Evolutionary conservation across 2,888 invertebrate species (phyloP), one percentile per base, ranked within the genome.

Genomic region (Bembecia ichneumoniformis): DNA sequence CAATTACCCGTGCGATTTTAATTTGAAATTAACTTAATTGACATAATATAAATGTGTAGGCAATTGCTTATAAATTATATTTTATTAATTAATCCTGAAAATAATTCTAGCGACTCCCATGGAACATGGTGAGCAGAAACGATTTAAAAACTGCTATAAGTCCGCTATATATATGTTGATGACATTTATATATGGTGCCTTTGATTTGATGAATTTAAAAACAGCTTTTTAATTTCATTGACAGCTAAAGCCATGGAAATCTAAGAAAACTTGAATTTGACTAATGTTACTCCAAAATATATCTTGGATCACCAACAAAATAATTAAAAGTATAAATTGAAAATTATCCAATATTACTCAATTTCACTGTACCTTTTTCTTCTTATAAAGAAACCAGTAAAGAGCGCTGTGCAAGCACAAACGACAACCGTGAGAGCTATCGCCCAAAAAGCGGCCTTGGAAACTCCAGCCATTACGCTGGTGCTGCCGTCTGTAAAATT

Each of bases 381-480:
- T n/a, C 78, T 61, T 14, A 86, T 51, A 45, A 83, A 68, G 50
- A 77, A 71, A 11, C 70, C 80, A 1, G 73, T 78, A 34, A 71
- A 71, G 3, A 71, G 55, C 2, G 77, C 77, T 0, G 70, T 74
- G 34, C 71, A 68, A 0, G 76, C 68, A 43, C 82, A 76, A 17
- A 79, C 58, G 10, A 72, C 58, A 3, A 73, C 67, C 7, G 82
- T 76, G 4, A 82, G 62, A 20, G 75, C 59, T 11, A 87, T 77
- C 0, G 77, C 73, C 86, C 84, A 86, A 55, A 87, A 79, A 1
- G 77, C 77, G 35, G 74, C 73, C 51, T 75, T 80, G 0, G 84
- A 77, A 43, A 87, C 71, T 0, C 86, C 82, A 0, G 79, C 82
- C 70, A 84, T 74, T 5, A 84, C 59, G 46, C 72, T 71, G 43